These are phyloP conservation scores for Maniola jurtina DNA, from an alignment of 1,140 invertebrate genomes.

Conservation along the genomic window DNA sequence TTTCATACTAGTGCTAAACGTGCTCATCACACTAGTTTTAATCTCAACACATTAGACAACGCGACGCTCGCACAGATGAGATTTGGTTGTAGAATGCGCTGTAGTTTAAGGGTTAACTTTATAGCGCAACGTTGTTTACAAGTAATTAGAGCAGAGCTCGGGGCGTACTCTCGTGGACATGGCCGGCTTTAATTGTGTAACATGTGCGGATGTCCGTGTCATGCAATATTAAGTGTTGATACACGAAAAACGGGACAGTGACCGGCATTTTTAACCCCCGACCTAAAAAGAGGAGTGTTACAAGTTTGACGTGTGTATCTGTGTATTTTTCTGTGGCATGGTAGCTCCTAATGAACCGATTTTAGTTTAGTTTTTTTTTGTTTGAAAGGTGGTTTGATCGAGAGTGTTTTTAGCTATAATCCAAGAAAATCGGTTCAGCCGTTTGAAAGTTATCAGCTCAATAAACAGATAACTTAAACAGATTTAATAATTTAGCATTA, in stretches of 20 bases:
- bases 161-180: slow-evolving; percentile 11
- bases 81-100: background rate
- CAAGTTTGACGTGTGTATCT: too few relatives aligned
- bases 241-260: background rate
- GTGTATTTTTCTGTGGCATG: too few relatives aligned
- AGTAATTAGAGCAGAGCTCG: slow-evolving; percentile 13
- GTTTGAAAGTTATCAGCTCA: too few relatives aligned
- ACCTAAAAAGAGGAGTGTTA: too few relatives aligned
- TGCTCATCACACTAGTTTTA: background rate
- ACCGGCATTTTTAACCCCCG: background rate
- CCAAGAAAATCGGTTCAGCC: too few relatives aligned
- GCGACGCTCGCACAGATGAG: background rate
- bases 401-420: too few relatives aligned
- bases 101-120: slow-evolving; percentile 12
- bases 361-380: too few relatives aligned
- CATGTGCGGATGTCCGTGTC: slow-evolving; percentile 7
- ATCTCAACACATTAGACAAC: background rate
- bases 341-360: too few relatives aligned
- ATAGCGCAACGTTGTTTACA: slow-evolving; percentile 11
- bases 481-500: too few relatives aligned
- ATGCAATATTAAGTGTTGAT: slow-evolving; percentile 13
- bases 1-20: background rate
- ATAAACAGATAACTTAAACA: too few relatives aligned
- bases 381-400: too few relatives aligned
- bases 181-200: slow-evolving; percentile 17